Evolutionary conservation across 2,113 vertebrate species (phyloP).

Genomic region (Okapia johnstoni): DNA sequence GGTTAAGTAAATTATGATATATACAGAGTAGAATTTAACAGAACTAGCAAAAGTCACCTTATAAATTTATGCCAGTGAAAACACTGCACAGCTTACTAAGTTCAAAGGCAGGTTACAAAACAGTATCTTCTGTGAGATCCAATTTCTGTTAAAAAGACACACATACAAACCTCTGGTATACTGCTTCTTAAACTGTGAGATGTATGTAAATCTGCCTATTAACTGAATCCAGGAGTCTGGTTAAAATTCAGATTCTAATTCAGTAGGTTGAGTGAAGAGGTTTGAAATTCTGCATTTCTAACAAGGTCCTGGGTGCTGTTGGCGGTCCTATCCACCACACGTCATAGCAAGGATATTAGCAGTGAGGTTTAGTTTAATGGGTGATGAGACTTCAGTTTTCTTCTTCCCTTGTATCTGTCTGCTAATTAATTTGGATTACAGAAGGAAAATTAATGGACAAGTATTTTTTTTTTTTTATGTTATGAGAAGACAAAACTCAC

Average conservation of each 20-base stretch:
- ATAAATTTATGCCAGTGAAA: background rate
- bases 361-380: background rate
- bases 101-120: slow-evolving; percentile 38
- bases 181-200: background rate
- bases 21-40: background rate
- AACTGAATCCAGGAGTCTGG: background rate
- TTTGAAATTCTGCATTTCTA: background rate
- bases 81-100: background rate
- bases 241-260: background rate
- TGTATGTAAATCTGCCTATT: background rate
- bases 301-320: background rate
- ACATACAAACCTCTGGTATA: background rate
- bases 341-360: background rate
- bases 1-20: background rate
- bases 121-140: background rate
- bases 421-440: background rate
- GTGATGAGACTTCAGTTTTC: background rate
- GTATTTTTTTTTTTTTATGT: background rate
- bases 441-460: background rate
- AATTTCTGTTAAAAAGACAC: background rate
- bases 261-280: background rate
- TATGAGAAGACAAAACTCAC: background rate
- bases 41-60: background rate
- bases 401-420: background rate
- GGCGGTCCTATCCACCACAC: fast-evolving